Base-by-base conservation (phyloP, 2,888 invertebrate species). In the Pterostichus madidus region DNA sequence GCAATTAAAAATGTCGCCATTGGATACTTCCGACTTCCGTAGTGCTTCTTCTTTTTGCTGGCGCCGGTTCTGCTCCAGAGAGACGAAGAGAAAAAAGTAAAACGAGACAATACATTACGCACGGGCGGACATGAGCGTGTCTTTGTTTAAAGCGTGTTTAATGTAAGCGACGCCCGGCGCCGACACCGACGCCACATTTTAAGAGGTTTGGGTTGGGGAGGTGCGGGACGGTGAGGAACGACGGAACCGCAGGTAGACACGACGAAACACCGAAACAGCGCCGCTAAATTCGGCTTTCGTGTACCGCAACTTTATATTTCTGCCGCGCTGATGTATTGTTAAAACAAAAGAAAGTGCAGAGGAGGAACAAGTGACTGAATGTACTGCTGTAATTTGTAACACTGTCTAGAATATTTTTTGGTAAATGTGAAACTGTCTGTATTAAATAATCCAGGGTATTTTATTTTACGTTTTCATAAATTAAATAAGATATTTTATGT, bases 71-170 rank as follows among this genome's bases (percentile, higher is more conserved):
- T 44, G 64, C 11, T 13, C 15, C 68, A 71, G 15, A 17, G 35
- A 64, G 59, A 64, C 64, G 64, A 13, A 71, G 17, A 53, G 44
- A 71, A 44, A 71, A 71, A 64, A 68, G 49, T 32, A 49, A 49
- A 61, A 64, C 64, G 52, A 49, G 52, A 80, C 80, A 80, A 68
- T 61, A 80, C 52, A 80, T 64, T 80, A 78, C 31, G 61, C 59
- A 46, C 77, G 53, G 76, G 64, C 80, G 35, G 80, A 80, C 80
- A 49, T 35, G 44, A 39, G 52, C 53, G 76, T 31, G 56, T 76
- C 76, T 53, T 76, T 53, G 76, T 76, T 76, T 76, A 53, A 76
- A 76, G 56, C 32, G 76, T 56, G 56, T 56, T 76, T 76, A 76
- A 76, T 76, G 76, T 39, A 53, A 76, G 39, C 56, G 76, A 56